A percentile compares a stretch with the other conserved stretches of the same genome.
These are phyloP conservation scores for Drosophila setifemur DNA, from an alignment of 1,140 invertebrate species.

Conservation along the genomic window DNA sequence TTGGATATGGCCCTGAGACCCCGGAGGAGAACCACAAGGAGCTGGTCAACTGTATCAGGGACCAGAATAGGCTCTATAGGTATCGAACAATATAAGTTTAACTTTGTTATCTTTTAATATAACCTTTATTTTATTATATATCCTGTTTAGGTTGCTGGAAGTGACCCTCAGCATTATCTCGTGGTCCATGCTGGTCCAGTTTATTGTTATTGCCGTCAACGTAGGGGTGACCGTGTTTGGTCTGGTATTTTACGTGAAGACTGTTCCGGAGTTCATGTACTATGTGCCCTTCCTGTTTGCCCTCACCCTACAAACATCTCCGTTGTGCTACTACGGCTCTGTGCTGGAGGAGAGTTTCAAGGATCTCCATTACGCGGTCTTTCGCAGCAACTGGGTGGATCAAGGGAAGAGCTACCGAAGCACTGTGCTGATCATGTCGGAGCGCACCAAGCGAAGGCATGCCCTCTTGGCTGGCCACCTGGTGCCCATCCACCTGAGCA, in stretches of 20 bases:
- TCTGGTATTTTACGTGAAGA: conserved; percentile 47
- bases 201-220: conserved; percentile 53
- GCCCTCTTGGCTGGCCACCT: conserved; percentile 49
- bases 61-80: conserved; percentile 59
- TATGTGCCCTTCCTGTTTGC: conserved; percentile 36
- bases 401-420: conserved; percentile 47
- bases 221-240: conserved; percentile 37
- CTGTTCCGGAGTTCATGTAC: conserved; percentile 27
- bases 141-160: conserved; percentile 35
- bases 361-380: conserved; percentile 45
- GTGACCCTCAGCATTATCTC: conserved; percentile 44
- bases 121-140: background rate
- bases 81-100: background rate
- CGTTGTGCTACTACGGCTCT: conserved; percentile 64
- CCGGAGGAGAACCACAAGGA: conserved; percentile 34
- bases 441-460: conserved; percentile 41
- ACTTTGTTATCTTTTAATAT: background rate
- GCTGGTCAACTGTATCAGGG: conserved; percentile 44
- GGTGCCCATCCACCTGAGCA: conserved; percentile 62
- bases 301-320: conserved; percentile 52
- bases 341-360: conserved; percentile 41
- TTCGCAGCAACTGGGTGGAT: conserved; percentile 66
- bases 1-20: conserved; percentile 27
- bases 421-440: conserved; percentile 47
- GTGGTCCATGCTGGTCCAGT: conserved; percentile 62